Conservation (phyloP, 2,113 vertebrate species). For the Tor tambroides region DNA sequence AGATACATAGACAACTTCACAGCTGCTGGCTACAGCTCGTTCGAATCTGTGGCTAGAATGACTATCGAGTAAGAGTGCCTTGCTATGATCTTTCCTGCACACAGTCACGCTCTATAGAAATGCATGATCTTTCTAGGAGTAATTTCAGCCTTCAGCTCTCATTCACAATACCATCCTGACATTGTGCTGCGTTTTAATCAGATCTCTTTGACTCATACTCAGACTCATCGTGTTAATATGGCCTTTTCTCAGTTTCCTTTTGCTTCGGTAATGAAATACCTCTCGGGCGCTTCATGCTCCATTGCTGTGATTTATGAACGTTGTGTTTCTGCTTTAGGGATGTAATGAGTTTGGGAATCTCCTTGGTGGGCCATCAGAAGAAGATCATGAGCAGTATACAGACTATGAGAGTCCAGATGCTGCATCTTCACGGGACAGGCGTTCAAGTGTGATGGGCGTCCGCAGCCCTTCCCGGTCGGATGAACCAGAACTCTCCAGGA, state of each 20-base stretch:
- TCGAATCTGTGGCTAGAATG: conserved; percentile 98
- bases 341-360: conserved; percentile 98
- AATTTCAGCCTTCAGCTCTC: conserved; percentile 25
- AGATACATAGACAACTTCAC: conserved; percentile 98
- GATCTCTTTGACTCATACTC: conserved; percentile 49
- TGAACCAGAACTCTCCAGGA: conserved; percentile 31
- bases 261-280: conserved; percentile 62
- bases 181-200: conserved; percentile 37
- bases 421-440: conserved; percentile 96
- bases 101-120: conserved; percentile 19
- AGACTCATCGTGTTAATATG: conserved; percentile 46
- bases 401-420: conserved; percentile 99
- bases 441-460: conserved; percentile 91
- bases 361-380: conserved; percentile 98
- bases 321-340: conserved; percentile 82
- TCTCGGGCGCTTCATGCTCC: conserved; percentile 41
- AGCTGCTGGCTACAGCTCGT: conserved; percentile 94
- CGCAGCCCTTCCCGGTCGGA: not conserved
- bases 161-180: conserved; percentile 19
- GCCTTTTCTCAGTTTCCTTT: conserved; percentile 40
- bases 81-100: not conserved
- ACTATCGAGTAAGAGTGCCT: conserved; percentile 92
- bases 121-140: conserved; percentile 8
- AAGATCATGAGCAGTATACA: conserved; percentile 99
- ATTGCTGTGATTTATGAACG: conserved; percentile 60